These are phyloP conservation scores for Microdon myrmicae DNA, from an alignment of 2,888 invertebrate genomes.

Conservation along the genomic window DNA sequence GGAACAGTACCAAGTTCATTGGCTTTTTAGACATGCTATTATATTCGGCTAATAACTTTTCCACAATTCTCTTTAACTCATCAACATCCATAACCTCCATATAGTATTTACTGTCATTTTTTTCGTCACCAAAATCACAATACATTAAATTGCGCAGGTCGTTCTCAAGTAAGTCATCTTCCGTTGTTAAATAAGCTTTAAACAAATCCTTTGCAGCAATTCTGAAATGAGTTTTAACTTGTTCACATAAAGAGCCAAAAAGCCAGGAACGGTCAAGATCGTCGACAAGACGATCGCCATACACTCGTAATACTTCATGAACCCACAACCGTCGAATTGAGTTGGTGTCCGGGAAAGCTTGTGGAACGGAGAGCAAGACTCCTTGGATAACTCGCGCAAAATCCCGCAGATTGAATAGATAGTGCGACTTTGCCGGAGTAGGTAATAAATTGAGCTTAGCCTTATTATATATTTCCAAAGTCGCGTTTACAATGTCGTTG, in stretches of 20 bases:
- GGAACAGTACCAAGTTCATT: slow-evolving; percentile 93
- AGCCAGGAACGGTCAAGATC: slow-evolving; percentile 84
- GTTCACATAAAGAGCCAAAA: slow-evolving; percentile 74
- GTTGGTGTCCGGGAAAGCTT: slow-evolving; percentile 85
- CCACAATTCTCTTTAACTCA: slow-evolving; percentile 82
- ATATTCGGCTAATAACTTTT: slow-evolving; percentile 88
- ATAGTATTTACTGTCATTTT: slow-evolving; percentile 88
- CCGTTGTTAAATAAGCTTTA: slow-evolving; percentile 70
- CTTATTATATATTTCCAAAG: slow-evolving; percentile 86
- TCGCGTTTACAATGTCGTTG: slow-evolving; percentile 86
- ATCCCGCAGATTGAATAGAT: slow-evolving; percentile 93
- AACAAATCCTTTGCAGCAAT: slow-evolving; percentile 79
- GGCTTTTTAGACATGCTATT: slow-evolving; percentile 97
- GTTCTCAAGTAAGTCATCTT: slow-evolving; percentile 73
- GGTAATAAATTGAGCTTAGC: slow-evolving; percentile 86
- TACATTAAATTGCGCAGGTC: slow-evolving; percentile 89
- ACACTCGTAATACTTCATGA: slow-evolving; percentile 92
- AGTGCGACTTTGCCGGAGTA: slow-evolving; percentile 93
- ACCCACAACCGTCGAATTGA: slow-evolving; percentile 94
- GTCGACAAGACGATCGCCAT: slow-evolving; percentile 90
- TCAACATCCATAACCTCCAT: slow-evolving; percentile 88
- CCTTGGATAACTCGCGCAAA: slow-evolving; percentile 94
- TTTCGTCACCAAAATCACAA: slow-evolving; percentile 95
- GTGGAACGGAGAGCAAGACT: slow-evolving; percentile 89
- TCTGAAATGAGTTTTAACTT: slow-evolving; percentile 72